phyloP scores from a whole-genome alignment of 2,888 invertebrate genomes.

The Lasius platythorax region DNA sequence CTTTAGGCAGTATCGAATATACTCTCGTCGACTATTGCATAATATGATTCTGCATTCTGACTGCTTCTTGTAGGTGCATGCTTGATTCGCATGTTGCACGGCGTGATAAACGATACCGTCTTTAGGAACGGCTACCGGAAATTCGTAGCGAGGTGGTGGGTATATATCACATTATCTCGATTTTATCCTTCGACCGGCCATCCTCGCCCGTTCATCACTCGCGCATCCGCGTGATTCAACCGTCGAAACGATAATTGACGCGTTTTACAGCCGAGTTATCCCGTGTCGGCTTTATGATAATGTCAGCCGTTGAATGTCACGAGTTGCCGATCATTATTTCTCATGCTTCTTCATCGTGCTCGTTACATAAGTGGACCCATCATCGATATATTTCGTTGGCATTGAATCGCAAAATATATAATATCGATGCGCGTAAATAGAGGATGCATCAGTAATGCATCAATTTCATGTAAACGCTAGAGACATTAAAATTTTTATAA shows the following conservation, averaged over 20 bases:
- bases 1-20: conserved; percentile 22
- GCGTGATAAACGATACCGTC: conserved; percentile 75
- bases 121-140: conserved; percentile 80
- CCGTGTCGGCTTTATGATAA: conserved; percentile 43
- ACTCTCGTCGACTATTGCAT: conserved; percentile 4
- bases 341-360: conserved; percentile 43
- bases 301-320: conserved; percentile 43
- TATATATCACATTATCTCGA: conserved; percentile 69
- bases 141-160: conserved; percentile 82
- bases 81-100: conserved; percentile 83
- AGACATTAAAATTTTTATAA: not conserved
- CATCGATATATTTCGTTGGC: conserved; percentile 27
- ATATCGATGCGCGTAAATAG: not conserved
- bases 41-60: conserved; percentile 61
- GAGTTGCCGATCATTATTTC: conserved; percentile 26
- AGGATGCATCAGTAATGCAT: not conserved
- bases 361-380: conserved; percentile 36
- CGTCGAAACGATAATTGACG: conserved; percentile 42
- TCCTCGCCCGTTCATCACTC: conserved; percentile 3
- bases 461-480: not conserved
- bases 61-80: conserved; percentile 82
- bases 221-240: conserved; percentile 16
- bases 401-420: conserved; percentile 26
- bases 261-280: conserved; percentile 45
- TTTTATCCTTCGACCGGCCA: conserved; percentile 7